These are phyloP conservation scores for Gandaritis pyraliata DNA, from an alignment of 2,888 invertebrate species.

Conservation along the genomic window DNA sequence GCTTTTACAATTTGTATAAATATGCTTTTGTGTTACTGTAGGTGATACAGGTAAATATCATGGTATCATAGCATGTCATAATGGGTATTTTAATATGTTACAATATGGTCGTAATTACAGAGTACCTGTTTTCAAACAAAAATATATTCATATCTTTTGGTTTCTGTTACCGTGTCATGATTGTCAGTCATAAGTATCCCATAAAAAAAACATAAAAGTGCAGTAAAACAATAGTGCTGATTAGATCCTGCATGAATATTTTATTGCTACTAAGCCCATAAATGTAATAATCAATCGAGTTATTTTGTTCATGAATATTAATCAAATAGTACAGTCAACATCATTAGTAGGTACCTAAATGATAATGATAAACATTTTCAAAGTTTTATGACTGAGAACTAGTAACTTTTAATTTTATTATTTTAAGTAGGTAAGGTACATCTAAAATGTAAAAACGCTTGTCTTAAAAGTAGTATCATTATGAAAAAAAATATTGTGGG, in stretches of 20 bases:
- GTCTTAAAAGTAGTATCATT: no score
- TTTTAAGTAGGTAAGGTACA: no score
- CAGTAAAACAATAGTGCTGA: slow-evolving; percentile 21
- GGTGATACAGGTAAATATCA: neutral
- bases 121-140: no score
- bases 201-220: slow-evolving; percentile 15
- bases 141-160: neutral
- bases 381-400: no score
- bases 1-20: neutral
- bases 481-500: no score
- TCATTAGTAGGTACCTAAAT: no score
- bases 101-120: no score
- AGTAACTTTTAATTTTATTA: no score
- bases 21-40: slow-evolving; percentile 5
- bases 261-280: slow-evolving; percentile 1
- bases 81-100: neutral
- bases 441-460: no score
- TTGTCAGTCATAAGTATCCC: slow-evolving; percentile 11
- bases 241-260: slow-evolving; percentile 38
- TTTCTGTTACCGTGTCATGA: slow-evolving; percentile 20
- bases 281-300: neutral
- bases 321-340: neutral
- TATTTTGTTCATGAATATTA: slow-evolving; percentile 1
- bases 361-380: no score
- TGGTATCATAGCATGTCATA: slow-evolving; percentile 5